Evolutionary conservation across 2,113 vertebrate genomes (phyloP).

Genomic region (Monarcha castaneiventris): DNA sequence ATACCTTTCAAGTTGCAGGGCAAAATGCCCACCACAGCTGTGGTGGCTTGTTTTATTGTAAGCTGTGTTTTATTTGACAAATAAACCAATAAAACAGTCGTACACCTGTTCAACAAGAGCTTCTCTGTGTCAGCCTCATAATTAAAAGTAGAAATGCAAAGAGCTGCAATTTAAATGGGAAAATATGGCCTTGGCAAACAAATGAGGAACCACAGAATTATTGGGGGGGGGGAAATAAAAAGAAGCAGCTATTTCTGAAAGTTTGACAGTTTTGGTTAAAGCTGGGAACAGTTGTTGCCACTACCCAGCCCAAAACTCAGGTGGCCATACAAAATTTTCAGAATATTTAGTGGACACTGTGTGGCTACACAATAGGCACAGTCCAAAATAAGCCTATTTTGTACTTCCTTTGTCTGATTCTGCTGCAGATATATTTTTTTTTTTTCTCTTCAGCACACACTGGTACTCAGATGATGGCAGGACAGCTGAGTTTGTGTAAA

Average conservation of each 20-base stretch:
- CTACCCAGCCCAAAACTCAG: not conserved
- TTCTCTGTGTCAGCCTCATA: not conserved
- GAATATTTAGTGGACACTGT: not conserved
- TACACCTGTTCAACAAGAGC: not conserved
- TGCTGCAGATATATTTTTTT: not conserved
- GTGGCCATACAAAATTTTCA: not conserved
- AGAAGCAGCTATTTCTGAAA: not conserved
- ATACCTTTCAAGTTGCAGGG: not conserved
- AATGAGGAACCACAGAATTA: not conserved
- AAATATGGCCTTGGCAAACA: not conserved
- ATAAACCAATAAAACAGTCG: not conserved
- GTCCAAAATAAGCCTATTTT: not conserved
- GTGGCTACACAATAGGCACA: not conserved
- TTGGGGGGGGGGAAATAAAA: no score
- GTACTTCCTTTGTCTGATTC: not conserved
- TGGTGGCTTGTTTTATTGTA: no score
- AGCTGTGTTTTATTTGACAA: not conserved
- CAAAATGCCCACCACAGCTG: not conserved
- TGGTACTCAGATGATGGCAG: not conserved
- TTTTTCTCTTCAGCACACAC: not conserved
- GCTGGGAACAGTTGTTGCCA: rapidly evolving
- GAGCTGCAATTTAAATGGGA: not conserved
- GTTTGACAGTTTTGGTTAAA: not conserved
- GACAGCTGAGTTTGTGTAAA: not conserved
- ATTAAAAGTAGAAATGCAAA: not conserved